These are phyloP conservation scores for Helicoverpa assulta DNA, from an alignment of 2,888 invertebrate genomes.

Conservation along the genomic window DNA sequence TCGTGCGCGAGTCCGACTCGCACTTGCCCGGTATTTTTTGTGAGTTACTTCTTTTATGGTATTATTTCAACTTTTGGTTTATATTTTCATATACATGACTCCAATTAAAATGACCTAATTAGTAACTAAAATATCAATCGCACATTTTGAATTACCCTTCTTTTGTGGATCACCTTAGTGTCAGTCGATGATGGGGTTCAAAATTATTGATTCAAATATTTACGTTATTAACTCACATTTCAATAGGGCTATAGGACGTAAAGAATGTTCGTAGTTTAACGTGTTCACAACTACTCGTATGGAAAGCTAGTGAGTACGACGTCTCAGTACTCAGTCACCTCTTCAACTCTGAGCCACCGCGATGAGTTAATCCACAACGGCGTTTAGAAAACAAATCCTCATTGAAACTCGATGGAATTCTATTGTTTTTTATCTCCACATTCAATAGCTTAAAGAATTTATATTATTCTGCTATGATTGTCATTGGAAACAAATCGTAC, in stretches of 20 bases:
- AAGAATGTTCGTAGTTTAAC: background rate
- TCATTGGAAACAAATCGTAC: constrained; percentile 17
- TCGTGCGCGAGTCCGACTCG: no score
- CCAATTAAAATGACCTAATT: no score
- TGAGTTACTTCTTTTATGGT: no score
- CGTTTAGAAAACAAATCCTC: constrained; percentile 39
- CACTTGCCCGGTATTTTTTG: no score
- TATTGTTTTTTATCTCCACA: constrained; percentile 48
- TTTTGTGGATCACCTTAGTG: no score
- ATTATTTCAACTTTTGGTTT: no score
- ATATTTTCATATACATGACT: no score
- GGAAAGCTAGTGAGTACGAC: background rate
- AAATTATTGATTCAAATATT: no score
- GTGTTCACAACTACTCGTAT: background rate
- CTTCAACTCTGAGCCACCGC: constrained; percentile 3
- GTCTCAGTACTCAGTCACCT: constrained; percentile 9
- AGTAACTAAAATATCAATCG: no score
- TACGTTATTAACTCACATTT: background rate
- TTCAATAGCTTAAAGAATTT: constrained; percentile 34
- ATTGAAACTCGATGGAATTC: constrained; percentile 39
- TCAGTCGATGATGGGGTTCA: no score
- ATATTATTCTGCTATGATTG: constrained; percentile 26
- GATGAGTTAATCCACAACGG: constrained; percentile 16
- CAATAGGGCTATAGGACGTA: background rate
- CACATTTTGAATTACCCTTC: no score